Percentiles rank a stretch among this genome's conserved stretches.
Conservation (phyloP, 2,113 vertebrate genomes). For the Coptodon bakossiorum region DNA sequence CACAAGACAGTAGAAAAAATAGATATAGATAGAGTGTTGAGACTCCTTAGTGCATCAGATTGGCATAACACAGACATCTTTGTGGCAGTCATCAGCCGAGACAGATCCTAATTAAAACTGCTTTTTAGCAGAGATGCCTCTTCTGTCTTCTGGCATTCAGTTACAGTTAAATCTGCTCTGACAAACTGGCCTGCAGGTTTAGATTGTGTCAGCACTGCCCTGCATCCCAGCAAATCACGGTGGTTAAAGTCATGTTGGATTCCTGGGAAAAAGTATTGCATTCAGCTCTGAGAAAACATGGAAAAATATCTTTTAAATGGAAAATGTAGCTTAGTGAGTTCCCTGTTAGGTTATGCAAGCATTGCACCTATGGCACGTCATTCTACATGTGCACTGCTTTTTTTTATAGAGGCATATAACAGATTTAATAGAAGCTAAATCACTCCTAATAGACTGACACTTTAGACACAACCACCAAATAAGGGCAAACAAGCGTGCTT, state of each 20-base stretch:
- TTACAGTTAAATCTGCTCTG: not conserved
- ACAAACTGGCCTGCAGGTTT: not conserved
- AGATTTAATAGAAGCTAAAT: not conserved
- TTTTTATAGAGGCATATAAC: accelerated
- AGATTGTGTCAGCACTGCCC: accelerated
- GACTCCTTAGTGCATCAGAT: not conserved
- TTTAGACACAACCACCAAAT: not conserved
- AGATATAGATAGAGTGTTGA: not conserved
- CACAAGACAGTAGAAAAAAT: not conserved
- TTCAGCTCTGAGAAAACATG: not conserved
- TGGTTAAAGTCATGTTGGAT: not conserved
- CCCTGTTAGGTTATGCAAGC: not conserved
- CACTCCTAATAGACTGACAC: not conserved
- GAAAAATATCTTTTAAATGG: not conserved
- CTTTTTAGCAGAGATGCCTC: not conserved
- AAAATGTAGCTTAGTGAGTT: not conserved
- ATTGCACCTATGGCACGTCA: not conserved
- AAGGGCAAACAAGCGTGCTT: not conserved
- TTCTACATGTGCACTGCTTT: not conserved
- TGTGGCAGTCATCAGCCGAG: not conserved
- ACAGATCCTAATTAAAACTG: slow-evolving; percentile 6
- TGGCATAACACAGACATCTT: not conserved
- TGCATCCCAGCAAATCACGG: not conserved
- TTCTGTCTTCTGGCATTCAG: not conserved
- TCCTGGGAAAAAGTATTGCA: not conserved